phyloP scores from a whole-genome alignment of 2,888 invertebrate species.

The Rhodophaea formosa region DNA sequence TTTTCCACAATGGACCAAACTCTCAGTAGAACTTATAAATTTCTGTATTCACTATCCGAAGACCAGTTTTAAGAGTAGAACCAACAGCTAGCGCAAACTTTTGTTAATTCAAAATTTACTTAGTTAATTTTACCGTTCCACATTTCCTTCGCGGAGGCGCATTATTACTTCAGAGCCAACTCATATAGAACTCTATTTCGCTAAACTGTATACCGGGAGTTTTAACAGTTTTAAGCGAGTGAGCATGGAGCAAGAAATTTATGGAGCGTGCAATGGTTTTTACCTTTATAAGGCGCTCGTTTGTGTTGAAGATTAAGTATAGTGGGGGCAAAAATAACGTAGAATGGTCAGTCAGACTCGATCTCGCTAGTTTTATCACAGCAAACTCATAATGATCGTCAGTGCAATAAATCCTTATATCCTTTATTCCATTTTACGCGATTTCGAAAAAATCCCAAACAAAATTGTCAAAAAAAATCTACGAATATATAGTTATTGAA shows the following conservation, averaged over 20 bases:
- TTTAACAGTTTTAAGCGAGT: slow-evolving; percentile 50
- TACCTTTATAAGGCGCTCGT: slow-evolving; percentile 5
- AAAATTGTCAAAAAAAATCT: too few species aligned
- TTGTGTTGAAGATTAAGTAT: not conserved
- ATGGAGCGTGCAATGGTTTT: slow-evolving; percentile 36
- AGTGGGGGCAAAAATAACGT: not conserved
- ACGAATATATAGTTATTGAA: too few species aligned
- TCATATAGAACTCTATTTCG: slow-evolving; percentile 39
- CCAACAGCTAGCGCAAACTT: slow-evolving; percentile 5
- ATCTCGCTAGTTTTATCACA: too few species aligned
- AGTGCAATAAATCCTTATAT: too few species aligned
- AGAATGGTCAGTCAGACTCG: not conserved
- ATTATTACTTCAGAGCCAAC: slow-evolving; percentile 22
- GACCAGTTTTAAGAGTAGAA: slow-evolving; percentile 7
- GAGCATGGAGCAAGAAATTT: slow-evolving; percentile 40
- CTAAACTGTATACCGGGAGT: slow-evolving; percentile 39
- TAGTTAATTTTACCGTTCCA: slow-evolving; percentile 14
- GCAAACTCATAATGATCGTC: too few species aligned
- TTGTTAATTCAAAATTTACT: slow-evolving; percentile 15
- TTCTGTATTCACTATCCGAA: slow-evolving; percentile 5
- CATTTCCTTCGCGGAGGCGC: slow-evolving; percentile 14
- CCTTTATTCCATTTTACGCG: too few species aligned
- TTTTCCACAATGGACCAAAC: not conserved
- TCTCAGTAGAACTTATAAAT: not conserved
- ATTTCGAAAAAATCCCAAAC: too few species aligned